Evolutionary conservation across 2,797 vertebrate species (phyloP), one percentile per base, ranked within the genome.

Genomic region (Gymnopithys bicolor): DNA sequence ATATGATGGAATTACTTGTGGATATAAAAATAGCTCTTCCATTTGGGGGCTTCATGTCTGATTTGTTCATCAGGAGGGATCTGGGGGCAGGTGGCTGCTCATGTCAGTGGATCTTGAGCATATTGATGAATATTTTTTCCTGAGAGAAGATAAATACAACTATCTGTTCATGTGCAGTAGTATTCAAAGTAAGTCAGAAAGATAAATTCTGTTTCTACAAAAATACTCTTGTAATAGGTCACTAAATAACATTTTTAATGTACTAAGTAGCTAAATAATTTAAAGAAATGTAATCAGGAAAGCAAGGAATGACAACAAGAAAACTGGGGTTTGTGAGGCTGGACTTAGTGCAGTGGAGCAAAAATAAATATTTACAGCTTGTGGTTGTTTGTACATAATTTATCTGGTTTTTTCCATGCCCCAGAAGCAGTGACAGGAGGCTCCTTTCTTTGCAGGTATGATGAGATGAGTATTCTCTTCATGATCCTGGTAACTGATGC

Each of bases 391-490:
- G 48, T 58, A 46, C 24, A 5, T 58, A 63, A 71, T 3, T 67
- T 35, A 7, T 71, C n/a, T 66, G 58, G 28, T 10, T 13, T 63
- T 82, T 69, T 33, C 39, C 3, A 0, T 59, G n/a, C 48, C 28
- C 27, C 55, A 70, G 15, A 81, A 81, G 27, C 48, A 73, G 83
- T 90, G 43, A 93, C 30, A 53, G 73, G 25, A 59, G 15, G 27
- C n/a, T 84, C 48, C 37, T 77, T 41, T 53, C 85, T 90, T 91
- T 97, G 45, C 89, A 99, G 99, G 95, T 99, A 99, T 1, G 99
- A 99, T 95, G 99, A 99, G 97, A 99, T 99, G 99, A 98, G 99
- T 8, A 96, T 99, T 96, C 98, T 99, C 41, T 99, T 99, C 97
- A 98, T 97, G 7, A 89, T 98, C 86, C 83, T 99, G 92, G 86